Percentiles rank a stretch among this genome's conserved stretches.
phyloP scores from a whole-genome alignment of 2,888 invertebrate genomes.

The Pantelozetes paolii region DNA sequence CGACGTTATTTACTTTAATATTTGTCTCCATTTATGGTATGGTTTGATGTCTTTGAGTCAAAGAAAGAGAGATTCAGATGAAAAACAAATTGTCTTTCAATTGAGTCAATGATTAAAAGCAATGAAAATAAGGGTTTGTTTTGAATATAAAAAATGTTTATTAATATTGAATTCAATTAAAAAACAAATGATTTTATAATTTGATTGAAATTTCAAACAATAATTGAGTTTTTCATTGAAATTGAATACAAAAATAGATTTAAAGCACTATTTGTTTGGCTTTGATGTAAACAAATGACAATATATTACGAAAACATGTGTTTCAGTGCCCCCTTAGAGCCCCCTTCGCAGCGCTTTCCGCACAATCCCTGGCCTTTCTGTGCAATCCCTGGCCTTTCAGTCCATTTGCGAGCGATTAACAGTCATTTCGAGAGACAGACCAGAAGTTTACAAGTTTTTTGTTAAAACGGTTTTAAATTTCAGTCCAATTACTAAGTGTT shows the following conservation, averaged over 20 bases:
- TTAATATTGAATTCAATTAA: not conserved
- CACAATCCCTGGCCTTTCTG: not conserved
- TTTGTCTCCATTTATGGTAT: slow-evolving; percentile 30
- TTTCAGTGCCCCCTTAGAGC: not conserved
- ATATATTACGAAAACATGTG: slow-evolving; percentile 14
- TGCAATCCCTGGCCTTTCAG: no score
- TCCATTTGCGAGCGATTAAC: no score
- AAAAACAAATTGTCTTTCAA: no score
- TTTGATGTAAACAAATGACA: not conserved
- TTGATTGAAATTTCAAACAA: not conserved
- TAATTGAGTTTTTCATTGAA: not conserved
- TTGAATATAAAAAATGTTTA: not conserved
- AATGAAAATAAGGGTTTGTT: not conserved
- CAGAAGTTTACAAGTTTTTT: no score
- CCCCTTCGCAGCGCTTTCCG: no score
- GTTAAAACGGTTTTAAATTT: no score
- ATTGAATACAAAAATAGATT: slow-evolving; percentile 5
- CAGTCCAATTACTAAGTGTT: no score
- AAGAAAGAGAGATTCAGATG: no score
- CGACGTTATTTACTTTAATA: not conserved
- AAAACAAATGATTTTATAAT: not conserved
- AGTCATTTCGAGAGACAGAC: no score
- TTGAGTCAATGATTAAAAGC: no score
- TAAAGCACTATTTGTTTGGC: not conserved
- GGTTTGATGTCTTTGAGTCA: no score